phyloP scores from a whole-genome alignment of 2,113 vertebrate species.

The Falcunculus frontatus region DNA sequence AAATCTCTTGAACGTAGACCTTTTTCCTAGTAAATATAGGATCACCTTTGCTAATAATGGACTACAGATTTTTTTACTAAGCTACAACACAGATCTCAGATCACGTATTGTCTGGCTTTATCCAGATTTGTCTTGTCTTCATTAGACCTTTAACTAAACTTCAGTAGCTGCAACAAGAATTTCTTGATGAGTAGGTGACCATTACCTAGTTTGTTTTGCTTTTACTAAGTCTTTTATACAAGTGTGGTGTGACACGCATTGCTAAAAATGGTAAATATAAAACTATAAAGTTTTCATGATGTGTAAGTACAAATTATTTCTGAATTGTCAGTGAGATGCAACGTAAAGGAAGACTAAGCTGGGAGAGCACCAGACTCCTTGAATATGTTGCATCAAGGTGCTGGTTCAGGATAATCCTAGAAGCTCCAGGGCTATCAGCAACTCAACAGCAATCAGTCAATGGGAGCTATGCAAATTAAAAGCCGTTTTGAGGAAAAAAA shows the following conservation, averaged over 20 bases:
- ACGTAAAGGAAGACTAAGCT: neutral
- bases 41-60: neutral
- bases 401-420: neutral
- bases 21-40: neutral
- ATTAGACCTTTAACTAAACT: neutral
- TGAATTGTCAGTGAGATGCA: neutral
- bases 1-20: neutral
- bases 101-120: neutral
- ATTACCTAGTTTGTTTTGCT: neutral
- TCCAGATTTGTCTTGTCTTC: neutral
- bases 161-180: neutral
- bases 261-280: neutral
- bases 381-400: neutral
- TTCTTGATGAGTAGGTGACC: neutral
- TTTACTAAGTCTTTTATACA: neutral
- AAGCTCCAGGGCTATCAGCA: neutral
- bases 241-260: fast-evolving
- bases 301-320: neutral
- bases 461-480: neutral
- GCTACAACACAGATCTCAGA: neutral
- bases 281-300: neutral
- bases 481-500: neutral
- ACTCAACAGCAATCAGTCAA: neutral
- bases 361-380: neutral
- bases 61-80: neutral